Evolutionary conservation across 2,888 invertebrate species (phyloP).

Genomic region (Pterostichus madidus): DNA sequence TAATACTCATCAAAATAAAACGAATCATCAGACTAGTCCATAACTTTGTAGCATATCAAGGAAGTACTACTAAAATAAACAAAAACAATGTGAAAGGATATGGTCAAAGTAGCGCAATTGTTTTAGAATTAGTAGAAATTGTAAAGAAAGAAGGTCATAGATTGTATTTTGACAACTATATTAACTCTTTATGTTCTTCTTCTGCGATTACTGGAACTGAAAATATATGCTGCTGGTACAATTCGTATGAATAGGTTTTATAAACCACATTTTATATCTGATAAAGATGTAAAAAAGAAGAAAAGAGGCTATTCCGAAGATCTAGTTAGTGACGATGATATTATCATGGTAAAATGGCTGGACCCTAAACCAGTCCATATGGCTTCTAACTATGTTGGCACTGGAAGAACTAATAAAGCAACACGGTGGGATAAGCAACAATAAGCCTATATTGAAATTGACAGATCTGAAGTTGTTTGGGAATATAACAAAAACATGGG

Average conservation of each 20-base stretch:
- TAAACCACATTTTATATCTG: slow-evolving; percentile 68
- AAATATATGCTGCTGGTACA: slow-evolving; percentile 68
- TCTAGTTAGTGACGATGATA: slow-evolving; percentile 67
- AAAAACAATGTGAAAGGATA: slow-evolving; percentile 47
- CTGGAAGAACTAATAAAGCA: slow-evolving; percentile 68
- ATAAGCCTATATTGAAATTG: slow-evolving; percentile 69
- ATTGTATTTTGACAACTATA: slow-evolving; percentile 45
- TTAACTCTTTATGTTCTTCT: slow-evolving; percentile 69
- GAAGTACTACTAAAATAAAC: slow-evolving; percentile 46
- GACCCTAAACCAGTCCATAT: slow-evolving; percentile 70
- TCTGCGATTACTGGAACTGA: slow-evolving; percentile 63
- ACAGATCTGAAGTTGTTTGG: slow-evolving; percentile 69
- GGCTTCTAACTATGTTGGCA: slow-evolving; percentile 69
- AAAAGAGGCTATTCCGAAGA: slow-evolving; percentile 68
- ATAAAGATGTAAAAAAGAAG: slow-evolving; percentile 68
- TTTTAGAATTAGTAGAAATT: slow-evolving; percentile 48
- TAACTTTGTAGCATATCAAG: slow-evolving; percentile 37
- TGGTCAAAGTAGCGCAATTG: slow-evolving; percentile 43
- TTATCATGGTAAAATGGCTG: slow-evolving; percentile 68
- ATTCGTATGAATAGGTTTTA: slow-evolving; percentile 68
- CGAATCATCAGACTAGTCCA: no score
- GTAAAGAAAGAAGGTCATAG: slow-evolving; percentile 45
- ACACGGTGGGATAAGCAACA: slow-evolving; percentile 69
- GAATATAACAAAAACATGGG: slow-evolving; percentile 71
- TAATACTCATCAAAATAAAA: no score